These are phyloP conservation scores for Phalanger gymnotis DNA, from an alignment of 2,797 vertebrate genomes.

Conservation along the genomic window DNA sequence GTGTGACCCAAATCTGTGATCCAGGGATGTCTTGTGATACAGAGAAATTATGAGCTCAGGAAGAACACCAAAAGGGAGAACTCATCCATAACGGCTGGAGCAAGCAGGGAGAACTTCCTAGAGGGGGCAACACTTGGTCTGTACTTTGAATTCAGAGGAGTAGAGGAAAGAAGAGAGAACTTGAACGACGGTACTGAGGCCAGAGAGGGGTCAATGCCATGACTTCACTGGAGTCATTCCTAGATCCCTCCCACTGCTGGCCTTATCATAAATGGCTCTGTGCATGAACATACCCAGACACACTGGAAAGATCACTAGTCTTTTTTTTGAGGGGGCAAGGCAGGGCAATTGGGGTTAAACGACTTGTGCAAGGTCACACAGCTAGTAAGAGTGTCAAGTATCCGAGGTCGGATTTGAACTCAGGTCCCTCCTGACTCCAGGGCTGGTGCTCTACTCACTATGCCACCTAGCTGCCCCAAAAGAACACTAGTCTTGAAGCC, in stretches of 20 bases:
- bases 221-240: not conserved
- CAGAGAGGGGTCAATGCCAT: not conserved
- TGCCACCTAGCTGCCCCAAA: no score
- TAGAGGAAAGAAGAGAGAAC: slow-evolving; percentile 20
- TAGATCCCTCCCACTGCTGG: not conserved
- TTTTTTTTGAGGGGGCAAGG: no score
- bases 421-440: no score
- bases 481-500: not conserved
- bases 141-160: not conserved
- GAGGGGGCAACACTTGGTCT: slow-evolving; percentile 1
- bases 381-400: no score
- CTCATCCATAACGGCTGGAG: not conserved
- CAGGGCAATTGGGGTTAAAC: no score
- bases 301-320: not conserved
- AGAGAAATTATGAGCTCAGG: not conserved
- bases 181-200: not conserved
- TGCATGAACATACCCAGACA: not conserved
- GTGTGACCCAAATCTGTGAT: not conserved
- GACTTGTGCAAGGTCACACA: no score
- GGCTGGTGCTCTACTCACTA: no score
- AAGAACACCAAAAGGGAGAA: not conserved
- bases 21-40: not conserved
- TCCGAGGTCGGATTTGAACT: no score
- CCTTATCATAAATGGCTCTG: not conserved
- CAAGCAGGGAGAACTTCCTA: not conserved